Conservation (phyloP, 2,797 vertebrate species). For the Clamator glandarius region DNA sequence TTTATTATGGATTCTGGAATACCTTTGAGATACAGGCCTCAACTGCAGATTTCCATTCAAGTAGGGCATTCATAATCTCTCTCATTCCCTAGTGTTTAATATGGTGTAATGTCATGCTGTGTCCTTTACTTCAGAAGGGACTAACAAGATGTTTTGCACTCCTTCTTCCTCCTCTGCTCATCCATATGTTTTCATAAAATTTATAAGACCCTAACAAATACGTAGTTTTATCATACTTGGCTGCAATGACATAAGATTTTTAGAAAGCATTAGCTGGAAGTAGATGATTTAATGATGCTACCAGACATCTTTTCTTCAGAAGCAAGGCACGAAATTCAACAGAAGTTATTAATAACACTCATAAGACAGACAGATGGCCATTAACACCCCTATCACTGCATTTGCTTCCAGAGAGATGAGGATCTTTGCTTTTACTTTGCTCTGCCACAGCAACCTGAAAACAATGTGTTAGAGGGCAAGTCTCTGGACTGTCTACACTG, state of each 20-base stretch:
- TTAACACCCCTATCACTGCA: background rate
- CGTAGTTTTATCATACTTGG: background rate
- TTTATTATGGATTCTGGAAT: background rate
- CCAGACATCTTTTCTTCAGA: background rate
- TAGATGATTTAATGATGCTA: background rate
- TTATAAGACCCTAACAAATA: background rate
- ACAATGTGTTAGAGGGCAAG: background rate
- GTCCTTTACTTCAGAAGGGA: background rate
- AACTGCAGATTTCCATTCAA: background rate
- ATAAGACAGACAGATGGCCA: background rate
- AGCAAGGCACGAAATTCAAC: background rate
- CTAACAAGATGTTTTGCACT: background rate
- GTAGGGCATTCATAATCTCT: background rate
- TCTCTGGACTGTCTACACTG: background rate
- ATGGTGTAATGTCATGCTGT: background rate
- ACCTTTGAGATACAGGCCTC: background rate
- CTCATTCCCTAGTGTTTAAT: background rate
- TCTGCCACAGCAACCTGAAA: background rate
- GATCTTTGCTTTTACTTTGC: background rate
- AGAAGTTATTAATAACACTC: background rate
- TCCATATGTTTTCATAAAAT: background rate
- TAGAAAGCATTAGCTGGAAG: background rate
- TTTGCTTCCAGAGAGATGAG: background rate
- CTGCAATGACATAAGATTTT: background rate
- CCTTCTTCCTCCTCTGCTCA: background rate